phyloP scores from a whole-genome alignment of 2,113 vertebrate species.

The Elanoides forficatus region DNA sequence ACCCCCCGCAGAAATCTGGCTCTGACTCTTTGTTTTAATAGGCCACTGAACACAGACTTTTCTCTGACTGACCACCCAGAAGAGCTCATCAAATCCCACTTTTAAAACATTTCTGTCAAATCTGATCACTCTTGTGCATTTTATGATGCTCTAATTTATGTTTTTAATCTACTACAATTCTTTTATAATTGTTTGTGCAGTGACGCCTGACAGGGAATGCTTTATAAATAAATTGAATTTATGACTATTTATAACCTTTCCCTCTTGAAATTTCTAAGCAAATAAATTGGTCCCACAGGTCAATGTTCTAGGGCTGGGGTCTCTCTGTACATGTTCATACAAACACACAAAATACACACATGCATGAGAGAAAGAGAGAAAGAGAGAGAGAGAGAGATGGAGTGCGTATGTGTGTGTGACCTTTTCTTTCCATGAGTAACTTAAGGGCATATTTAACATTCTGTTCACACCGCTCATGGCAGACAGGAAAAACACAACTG shows the following conservation, averaged over 20 bases:
- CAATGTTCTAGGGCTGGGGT: not conserved
- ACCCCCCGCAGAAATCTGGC: not conserved
- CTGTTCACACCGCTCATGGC: slow-evolving; percentile 19
- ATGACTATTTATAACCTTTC: slow-evolving; percentile 43
- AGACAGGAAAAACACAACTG: slow-evolving; percentile 11
- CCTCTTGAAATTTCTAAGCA: not conserved
- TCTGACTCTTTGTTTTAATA: not conserved
- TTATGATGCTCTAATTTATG: slow-evolving; percentile 39
- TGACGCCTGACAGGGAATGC: not conserved
- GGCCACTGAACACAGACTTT: not conserved
- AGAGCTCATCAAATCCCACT: not conserved
- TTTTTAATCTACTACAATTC: slow-evolving; percentile 44
- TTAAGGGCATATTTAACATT: slow-evolving; percentile 53
- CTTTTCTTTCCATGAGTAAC: not conserved
- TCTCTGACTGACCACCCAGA: not conserved
- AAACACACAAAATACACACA: not conserved
- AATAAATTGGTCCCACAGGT: not conserved
- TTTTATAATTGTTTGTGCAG: slow-evolving; percentile 16
- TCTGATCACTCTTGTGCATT: not conserved
- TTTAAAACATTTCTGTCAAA: not conserved
- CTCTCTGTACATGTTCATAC: not conserved
- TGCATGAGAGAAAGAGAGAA: not conserved
- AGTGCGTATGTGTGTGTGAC: not conserved
- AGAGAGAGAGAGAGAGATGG: not conserved
- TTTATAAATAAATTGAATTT: slow-evolving; percentile 58